Evolutionary conservation across 2,888 invertebrate genomes (phyloP), one percentile per base, ranked within the genome.

Genomic region (Unio pictorum): DNA sequence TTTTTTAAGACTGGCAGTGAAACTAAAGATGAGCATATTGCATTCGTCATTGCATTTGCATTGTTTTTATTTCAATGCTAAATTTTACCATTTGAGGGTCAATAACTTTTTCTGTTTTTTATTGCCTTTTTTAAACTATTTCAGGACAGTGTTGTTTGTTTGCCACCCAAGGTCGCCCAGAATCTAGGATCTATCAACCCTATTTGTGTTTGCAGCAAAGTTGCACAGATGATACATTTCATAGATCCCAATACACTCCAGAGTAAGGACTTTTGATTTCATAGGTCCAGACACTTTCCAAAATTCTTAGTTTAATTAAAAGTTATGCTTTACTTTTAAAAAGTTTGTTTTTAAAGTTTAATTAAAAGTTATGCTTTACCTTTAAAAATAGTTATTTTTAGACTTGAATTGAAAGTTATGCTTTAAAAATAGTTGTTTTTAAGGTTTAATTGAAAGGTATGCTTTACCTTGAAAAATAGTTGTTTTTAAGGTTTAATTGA

Each of bases 201-300:
- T 15, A 91, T 99, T 72, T 97, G 96, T 89, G 91, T 99, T 67
- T 95, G 98, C 17, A 92, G 94, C 80, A 93, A 96, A 89, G 96
- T 99, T 0, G 95, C 98, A 1, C 96, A 95, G 87, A 92, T 94
- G 34, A 93, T 99, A 75, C 96, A 97, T 89, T 91, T 99, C 61
- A 98, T 99, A 84, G 98, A 99, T 91, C 97, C 98, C 3, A 83
- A 82, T 70, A 91, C 91, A 57, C 79, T 88, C 18, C 88, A 89
- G 79, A 79, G 89, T 89, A 80, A 81, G 81, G 77, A 20, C 3
- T 45, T 18, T 18, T 20, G 26, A 28, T 58, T 54, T 4, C 5
- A 34, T 34, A 8, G 34, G 34, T 34, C 7, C 34, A 7, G 1
- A 34, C 6, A 34, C 34, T 1, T 7, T 34, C 34, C 7, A 34